Evolutionary conservation across 2,113 vertebrate species (phyloP).

Genomic region (Condylura cristata): DNA sequence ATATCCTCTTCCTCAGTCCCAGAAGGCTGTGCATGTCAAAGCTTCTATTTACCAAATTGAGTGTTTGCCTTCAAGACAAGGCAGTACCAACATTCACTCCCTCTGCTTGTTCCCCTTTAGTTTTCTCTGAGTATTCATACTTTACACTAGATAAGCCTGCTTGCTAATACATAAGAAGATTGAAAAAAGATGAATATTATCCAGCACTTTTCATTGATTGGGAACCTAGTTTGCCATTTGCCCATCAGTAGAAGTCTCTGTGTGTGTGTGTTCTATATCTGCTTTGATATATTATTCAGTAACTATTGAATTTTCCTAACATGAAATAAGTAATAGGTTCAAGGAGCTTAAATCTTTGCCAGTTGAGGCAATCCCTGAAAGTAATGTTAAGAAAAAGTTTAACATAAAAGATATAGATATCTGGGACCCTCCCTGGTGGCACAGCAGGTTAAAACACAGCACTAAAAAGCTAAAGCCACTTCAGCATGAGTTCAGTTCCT

Average conservation of each 20-base stretch:
- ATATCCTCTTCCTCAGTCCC: background rate
- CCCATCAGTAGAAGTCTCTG: background rate
- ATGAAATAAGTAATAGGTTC: background rate
- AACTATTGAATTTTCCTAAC: background rate
- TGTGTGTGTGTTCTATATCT: too few species aligned
- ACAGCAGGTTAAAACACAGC: too few species aligned
- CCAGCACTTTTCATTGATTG: background rate
- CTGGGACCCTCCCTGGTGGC: too few species aligned
- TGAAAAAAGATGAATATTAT: conserved; percentile 17
- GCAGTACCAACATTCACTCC: background rate
- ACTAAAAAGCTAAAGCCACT: too few species aligned
- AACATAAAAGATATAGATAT: background rate
- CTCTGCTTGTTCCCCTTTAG: background rate
- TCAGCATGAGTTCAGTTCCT: too few species aligned
- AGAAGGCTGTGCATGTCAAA: background rate
- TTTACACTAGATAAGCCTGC: background rate
- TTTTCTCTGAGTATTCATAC: background rate
- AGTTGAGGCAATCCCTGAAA: background rate
- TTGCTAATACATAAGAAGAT: background rate
- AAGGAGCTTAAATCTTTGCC: background rate
- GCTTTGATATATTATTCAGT: background rate
- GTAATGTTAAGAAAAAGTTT: background rate
- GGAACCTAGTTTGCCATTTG: background rate
- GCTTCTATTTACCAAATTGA: background rate
- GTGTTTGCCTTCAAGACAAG: background rate